phyloP scores from a whole-genome alignment of 2,888 invertebrate genomes.

The Galerucella pusilla region DNA sequence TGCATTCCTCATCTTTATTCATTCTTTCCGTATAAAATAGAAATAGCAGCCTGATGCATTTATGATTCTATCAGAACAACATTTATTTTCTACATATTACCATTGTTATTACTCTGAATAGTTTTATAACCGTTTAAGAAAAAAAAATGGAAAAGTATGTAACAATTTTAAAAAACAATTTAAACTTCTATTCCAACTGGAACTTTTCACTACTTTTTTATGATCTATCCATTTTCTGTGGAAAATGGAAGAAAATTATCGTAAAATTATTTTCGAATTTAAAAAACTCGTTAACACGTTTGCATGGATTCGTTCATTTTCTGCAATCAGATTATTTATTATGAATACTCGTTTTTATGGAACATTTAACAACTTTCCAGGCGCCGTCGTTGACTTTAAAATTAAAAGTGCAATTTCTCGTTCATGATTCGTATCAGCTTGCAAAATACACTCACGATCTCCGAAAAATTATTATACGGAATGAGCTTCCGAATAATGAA shows the following conservation, averaged over 20 bases:
- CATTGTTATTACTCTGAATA: too few relatives aligned
- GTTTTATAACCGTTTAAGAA: too few relatives aligned
- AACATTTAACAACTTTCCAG: constrained; percentile 19
- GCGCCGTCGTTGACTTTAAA: background rate
- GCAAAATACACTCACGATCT: background rate
- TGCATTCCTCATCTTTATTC: too few relatives aligned
- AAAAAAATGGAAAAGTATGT: too few relatives aligned
- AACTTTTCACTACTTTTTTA: too few relatives aligned
- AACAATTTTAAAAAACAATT: too few relatives aligned
- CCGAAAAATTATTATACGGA: background rate
- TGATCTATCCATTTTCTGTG: too few relatives aligned
- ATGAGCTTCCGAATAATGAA: background rate
- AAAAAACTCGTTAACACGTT: background rate
- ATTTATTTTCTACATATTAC: too few relatives aligned
- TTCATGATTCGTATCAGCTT: constrained; percentile 3
- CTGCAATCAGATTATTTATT: constrained; percentile 1
- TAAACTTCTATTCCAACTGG: too few relatives aligned
- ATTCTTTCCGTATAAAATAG: too few relatives aligned
- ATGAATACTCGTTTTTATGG: constrained; percentile 16
- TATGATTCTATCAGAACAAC: too few relatives aligned
- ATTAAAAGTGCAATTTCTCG: constrained; percentile 21
- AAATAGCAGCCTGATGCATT: too few relatives aligned
- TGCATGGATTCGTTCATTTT: background rate
- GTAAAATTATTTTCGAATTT: background rate
- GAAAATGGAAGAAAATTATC: background rate